A percentile compares a stretch with the other conserved stretches of the same genome.
Evolutionary conservation across 2,113 vertebrate species (phyloP).

Genomic region (Corythoichthys intestinalis): DNA sequence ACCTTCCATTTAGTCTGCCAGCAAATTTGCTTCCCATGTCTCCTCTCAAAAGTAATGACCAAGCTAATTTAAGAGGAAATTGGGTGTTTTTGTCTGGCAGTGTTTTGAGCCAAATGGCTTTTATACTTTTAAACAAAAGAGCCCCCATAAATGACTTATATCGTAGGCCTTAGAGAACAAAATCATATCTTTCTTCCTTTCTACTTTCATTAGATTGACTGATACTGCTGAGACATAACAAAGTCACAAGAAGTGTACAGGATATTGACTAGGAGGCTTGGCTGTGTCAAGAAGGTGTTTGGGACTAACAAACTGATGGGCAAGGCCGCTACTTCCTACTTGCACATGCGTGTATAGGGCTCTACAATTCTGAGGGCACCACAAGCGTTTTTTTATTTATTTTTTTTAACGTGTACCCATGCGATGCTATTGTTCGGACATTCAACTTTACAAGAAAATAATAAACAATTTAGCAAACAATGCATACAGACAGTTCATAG

Average conservation of each 20-base stretch:
- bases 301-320: constrained; percentile 22
- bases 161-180: not conserved
- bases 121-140: constrained; percentile 25
- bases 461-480: too few relatives aligned
- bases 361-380: too few relatives aligned
- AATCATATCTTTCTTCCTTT: not conserved
- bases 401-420: too few relatives aligned
- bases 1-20: too few relatives aligned
- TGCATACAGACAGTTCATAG: too few relatives aligned
- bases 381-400: too few relatives aligned
- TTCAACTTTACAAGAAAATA: too few relatives aligned
- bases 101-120: constrained; percentile 13
- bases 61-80: constrained; percentile 2
- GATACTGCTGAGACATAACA: constrained; percentile 34
- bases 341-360: too few relatives aligned
- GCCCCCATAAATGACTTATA: constrained; percentile 8
- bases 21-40: too few relatives aligned
- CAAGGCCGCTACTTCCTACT: too few relatives aligned
- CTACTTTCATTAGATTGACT: constrained; percentile 25
- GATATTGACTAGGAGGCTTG: constrained; percentile 35
- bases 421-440: too few relatives aligned
- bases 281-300: constrained; percentile 32
- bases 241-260: constrained; percentile 39
- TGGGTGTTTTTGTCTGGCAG: not conserved
- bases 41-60: not conserved